Evolutionary conservation across 1,140 invertebrate genomes (phyloP).

Genomic region (Hylaeus volcanicus): DNA sequence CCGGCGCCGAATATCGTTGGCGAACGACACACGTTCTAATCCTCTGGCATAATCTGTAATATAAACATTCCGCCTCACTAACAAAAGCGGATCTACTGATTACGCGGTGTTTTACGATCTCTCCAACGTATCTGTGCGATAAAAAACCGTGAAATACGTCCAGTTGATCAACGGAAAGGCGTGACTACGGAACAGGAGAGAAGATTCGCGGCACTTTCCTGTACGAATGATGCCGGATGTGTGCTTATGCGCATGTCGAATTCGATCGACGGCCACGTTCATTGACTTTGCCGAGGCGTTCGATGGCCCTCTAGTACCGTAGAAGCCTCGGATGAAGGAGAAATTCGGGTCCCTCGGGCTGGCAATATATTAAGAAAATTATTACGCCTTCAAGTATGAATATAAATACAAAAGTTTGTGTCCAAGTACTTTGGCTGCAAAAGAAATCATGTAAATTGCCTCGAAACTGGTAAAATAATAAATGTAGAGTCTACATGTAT

Average conservation of each 20-base stretch:
- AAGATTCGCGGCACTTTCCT: slow-evolving; percentile 28
- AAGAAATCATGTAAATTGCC: no score
- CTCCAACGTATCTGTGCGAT: neutral
- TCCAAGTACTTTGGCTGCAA: no score
- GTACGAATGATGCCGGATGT: slow-evolving; percentile 15
- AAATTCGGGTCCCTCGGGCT: neutral
- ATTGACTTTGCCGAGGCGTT: slow-evolving; percentile 32
- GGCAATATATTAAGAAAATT: no score
- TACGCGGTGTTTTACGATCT: slow-evolving; percentile 12
- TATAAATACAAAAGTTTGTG: no score
- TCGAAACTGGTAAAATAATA: no score
- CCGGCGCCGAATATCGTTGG: neutral
- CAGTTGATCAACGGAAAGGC: slow-evolving; percentile 22
- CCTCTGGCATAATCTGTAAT: neutral
- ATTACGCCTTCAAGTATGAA: no score
- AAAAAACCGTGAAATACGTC: slow-evolving; percentile 24
- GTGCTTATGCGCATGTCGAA: slow-evolving; percentile 56
- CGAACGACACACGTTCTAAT: neutral
- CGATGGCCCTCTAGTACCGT: neutral
- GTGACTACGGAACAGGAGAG: neutral
- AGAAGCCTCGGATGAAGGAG: neutral
- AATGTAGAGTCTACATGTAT: no score
- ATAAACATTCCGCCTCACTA: neutral
- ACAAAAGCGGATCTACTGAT: slow-evolving; percentile 12
- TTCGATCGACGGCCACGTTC: slow-evolving; percentile 52